Evolutionary conservation across 2,888 invertebrate genomes (phyloP), one percentile per base, ranked within the genome.

Genomic region (Limnephilus rhombicus): DNA sequence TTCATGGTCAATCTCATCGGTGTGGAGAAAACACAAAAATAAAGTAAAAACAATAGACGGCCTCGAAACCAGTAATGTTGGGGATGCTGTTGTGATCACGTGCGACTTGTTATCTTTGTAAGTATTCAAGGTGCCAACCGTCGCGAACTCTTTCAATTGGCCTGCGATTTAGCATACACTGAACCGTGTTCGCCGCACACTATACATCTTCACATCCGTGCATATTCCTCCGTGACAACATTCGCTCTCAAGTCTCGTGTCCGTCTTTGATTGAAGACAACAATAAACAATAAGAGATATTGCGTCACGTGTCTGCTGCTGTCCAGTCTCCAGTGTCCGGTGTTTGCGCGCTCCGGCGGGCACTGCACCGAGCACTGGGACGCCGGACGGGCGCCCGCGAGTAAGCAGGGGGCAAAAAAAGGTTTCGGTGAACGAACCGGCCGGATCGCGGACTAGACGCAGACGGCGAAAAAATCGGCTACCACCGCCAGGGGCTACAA

Each of bases 371-470:
- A 37, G 24, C 45, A 13, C 85, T 24, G 53, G 45, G 68, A 31
- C 31, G 31, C 31, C 31, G 31, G 31, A 41, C 49, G 86, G 41
- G 86, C 85, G 82, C 31, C 82, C 13, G 82, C 18, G 34, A 85
- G 3, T 37, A 85, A 41, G 85, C 80, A 49, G 91, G 92, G 91
- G 88, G 89, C 89, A 89, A 91, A 91, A 91, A 93, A 93, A 93
- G 92, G 91, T 85, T 85, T 89, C 86, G 93, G 93, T 93, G 93
- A 93, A 93, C 93, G 93, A 93, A 93, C 93, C 83, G 91, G 85
- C 90, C 90, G 83, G 91, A 80, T 80, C 90, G 83, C 85, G 88
- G 90, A 90, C 93, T 93, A 93, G 93, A 93, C 93, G 91, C 92
- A 93, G 93, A 93, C 93, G 91, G 88, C 89, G 90, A 93, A 93